phyloP scores from a whole-genome alignment of 2,888 invertebrate genomes.

The Aleiodes leptofemur region DNA sequence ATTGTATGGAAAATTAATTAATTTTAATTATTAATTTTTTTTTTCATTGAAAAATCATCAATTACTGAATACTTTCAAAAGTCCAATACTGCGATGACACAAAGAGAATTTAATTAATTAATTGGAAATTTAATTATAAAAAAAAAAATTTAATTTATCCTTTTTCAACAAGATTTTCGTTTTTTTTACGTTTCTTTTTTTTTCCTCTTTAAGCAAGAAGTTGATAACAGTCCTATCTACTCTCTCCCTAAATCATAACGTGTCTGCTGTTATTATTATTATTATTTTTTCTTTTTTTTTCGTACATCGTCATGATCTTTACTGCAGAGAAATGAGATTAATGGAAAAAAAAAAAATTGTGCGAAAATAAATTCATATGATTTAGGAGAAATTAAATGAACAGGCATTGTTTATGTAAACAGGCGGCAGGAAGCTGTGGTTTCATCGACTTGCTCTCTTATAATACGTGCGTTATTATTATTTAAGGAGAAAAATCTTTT shows the following conservation, averaged over 20 bases:
- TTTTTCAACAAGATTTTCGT: slow-evolving; percentile 37
- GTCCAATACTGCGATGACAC: slow-evolving; percentile 40
- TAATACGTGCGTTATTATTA: background rate
- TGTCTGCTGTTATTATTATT: background rate
- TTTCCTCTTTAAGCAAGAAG: slow-evolving; percentile 33
- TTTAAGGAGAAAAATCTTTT: too few species aligned
- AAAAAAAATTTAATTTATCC: slow-evolving; percentile 1
- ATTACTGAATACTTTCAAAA: slow-evolving; percentile 57
- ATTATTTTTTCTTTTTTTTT: slow-evolving; percentile 31
- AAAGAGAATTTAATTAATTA: slow-evolving; percentile 18
- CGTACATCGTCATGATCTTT: slow-evolving; percentile 35
- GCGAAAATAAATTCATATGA: slow-evolving; percentile 3
- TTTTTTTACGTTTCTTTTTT: background rate
- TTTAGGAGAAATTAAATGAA: slow-evolving; percentile 10
- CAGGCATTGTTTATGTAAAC: slow-evolving; percentile 17
- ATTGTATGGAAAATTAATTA: background rate
- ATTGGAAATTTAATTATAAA: background rate
- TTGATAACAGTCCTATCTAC: slow-evolving; percentile 54
- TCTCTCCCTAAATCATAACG: slow-evolving; percentile 54
- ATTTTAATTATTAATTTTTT: too few species aligned
- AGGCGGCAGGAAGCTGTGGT: slow-evolving; percentile 49
- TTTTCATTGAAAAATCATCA: slow-evolving; percentile 17
- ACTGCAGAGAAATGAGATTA: slow-evolving; percentile 23
- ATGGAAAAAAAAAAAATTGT: background rate
- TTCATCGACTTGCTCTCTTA: slow-evolving; percentile 15